Conservation (phyloP, 2,797 vertebrate species). For the Erethizon dorsatum region DNA sequence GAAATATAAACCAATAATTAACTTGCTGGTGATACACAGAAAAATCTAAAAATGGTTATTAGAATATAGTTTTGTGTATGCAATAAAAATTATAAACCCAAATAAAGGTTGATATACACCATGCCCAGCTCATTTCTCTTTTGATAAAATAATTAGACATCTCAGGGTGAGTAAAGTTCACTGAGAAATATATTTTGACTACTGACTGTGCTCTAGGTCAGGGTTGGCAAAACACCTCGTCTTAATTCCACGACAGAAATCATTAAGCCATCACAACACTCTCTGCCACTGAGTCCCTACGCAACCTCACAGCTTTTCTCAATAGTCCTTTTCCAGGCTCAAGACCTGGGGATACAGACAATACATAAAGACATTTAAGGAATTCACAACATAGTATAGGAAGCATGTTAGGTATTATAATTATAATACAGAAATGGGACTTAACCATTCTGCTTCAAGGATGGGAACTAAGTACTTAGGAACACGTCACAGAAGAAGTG, state of each 20-base stretch:
- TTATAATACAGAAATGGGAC: neutral
- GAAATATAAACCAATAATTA: slow-evolving; percentile 79
- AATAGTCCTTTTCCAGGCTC: neutral
- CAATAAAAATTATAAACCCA: slow-evolving; percentile 58
- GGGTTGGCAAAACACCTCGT: slow-evolving; percentile 52
- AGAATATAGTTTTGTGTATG: slow-evolving; percentile 51
- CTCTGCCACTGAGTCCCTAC: neutral
- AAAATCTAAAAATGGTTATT: slow-evolving; percentile 54
- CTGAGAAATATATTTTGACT: slow-evolving; percentile 39
- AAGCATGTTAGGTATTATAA: slow-evolving; percentile 15
- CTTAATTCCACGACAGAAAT: slow-evolving; percentile 29
- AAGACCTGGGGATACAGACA: neutral
- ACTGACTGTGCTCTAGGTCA: neutral
- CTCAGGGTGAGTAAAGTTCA: neutral
- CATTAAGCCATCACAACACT: slow-evolving; percentile 19
- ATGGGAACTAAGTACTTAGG: neutral
- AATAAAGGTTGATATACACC: slow-evolving; percentile 26
- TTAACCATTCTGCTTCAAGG: slow-evolving; percentile 31
- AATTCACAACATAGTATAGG: slow-evolving; percentile 21
- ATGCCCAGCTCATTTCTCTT: slow-evolving; percentile 52
- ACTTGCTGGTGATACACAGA: slow-evolving; percentile 44
- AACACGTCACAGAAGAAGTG: slow-evolving; percentile 3
- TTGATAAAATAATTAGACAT: slow-evolving; percentile 65
- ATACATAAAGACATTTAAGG: slow-evolving; percentile 40
- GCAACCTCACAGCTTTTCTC: slow-evolving; percentile 16